Conservation (phyloP, 2,888 invertebrate species). For the Drosophila meridiana region DNA sequence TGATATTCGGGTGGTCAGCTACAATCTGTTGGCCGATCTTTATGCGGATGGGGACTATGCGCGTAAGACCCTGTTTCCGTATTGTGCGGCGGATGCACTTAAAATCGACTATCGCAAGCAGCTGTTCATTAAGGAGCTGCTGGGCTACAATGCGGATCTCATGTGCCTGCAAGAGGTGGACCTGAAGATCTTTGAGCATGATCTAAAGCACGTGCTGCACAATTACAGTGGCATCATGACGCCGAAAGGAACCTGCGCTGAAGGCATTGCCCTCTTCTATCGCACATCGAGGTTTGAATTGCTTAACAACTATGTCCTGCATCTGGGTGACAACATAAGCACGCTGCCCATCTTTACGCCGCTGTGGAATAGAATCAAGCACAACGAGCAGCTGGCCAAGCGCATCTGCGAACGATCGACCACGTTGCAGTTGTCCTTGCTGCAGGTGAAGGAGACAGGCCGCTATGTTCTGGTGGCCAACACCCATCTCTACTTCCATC, state of each 20-base stretch:
- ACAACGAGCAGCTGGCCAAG: slow-evolving; percentile 87
- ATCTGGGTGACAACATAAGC: slow-evolving; percentile 88
- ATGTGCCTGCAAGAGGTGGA: slow-evolving; percentile 98
- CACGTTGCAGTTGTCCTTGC: slow-evolving; percentile 86
- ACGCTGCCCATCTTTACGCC: slow-evolving; percentile 86
- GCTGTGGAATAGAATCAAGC: slow-evolving; percentile 88
- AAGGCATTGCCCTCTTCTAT: slow-evolving; percentile 93
- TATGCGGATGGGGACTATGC: slow-evolving; percentile 95
- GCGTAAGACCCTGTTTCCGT: slow-evolving; percentile 90
- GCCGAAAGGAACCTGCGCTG: slow-evolving; percentile 90
- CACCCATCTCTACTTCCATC: slow-evolving; percentile 97
- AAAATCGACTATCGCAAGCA: slow-evolving; percentile 94
- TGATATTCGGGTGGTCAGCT: slow-evolving; percentile 90
- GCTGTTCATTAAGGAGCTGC: slow-evolving; percentile 91
- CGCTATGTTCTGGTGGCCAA: slow-evolving; percentile 91
- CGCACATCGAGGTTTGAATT: slow-evolving; percentile 88
- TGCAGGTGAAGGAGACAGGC: slow-evolving; percentile 87
- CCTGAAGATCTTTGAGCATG: slow-evolving; percentile 89
- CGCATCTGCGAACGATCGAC: slow-evolving; percentile 89
- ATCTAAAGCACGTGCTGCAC: slow-evolving; percentile 88
- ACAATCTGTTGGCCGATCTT: slow-evolving; percentile 96
- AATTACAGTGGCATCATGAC: slow-evolving; percentile 88
- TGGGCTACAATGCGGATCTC: slow-evolving; percentile 95
- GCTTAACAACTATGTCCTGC: slow-evolving; percentile 86
- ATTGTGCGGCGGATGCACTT: slow-evolving; percentile 93